phyloP scores from a whole-genome alignment of 2,888 invertebrate genomes.

The Shargacucullia verbasci region DNA sequence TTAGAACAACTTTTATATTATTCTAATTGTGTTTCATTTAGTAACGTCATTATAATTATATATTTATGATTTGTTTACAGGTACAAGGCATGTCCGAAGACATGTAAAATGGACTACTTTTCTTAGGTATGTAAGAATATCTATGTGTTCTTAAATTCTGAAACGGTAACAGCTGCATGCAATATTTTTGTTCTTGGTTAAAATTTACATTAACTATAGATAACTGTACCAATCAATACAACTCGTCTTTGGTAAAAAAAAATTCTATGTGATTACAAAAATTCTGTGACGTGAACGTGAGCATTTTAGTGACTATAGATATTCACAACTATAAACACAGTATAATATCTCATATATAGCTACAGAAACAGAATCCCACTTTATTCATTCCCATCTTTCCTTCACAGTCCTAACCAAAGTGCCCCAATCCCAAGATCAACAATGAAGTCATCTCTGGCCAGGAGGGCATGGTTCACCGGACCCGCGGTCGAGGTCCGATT shows the following conservation, averaged over 20 bases:
- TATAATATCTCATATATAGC: too few relatives aligned
- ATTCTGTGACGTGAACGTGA: too few relatives aligned
- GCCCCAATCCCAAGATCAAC: slow-evolving; percentile 23
- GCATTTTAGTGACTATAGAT: too few relatives aligned
- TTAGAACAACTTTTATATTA: not conserved
- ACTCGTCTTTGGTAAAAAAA: too few relatives aligned
- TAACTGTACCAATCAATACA: too few relatives aligned
- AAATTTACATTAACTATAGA: too few relatives aligned
- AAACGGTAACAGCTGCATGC: too few relatives aligned
- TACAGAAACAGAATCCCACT: too few relatives aligned
- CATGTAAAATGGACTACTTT: slow-evolving; percentile 25
- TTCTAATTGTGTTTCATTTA: not conserved
- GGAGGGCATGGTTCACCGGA: slow-evolving; percentile 60
- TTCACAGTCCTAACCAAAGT: not conserved
- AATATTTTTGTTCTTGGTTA: too few relatives aligned
- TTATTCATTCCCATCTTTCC: not conserved
- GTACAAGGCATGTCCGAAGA: slow-evolving; percentile 22
- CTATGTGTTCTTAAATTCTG: not conserved
- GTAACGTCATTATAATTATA: not conserved
- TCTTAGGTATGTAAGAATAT: slow-evolving; percentile 42
- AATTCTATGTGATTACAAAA: too few relatives aligned
- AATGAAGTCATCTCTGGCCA: slow-evolving; percentile 59
- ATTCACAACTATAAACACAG: too few relatives aligned
- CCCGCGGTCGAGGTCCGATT: slow-evolving; percentile 50
- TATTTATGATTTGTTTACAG: slow-evolving; percentile 37